Percentiles rank a stretch among this genome's conserved stretches.
Evolutionary conservation across 2,113 vertebrate species (phyloP).

Genomic region (rabbit (Oryctolagus cuniculus)): mOryCun1.1 NC_091434.1:161232501-161233000

Average conservation of each 20-base stretch:
- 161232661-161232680: neutral
- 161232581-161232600: neutral
- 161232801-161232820: neutral
- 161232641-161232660: neutral
- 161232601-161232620: neutral
- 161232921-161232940: neutral
- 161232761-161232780: slow-evolving; percentile 12
- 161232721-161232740: neutral
- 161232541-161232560: neutral
- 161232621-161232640: neutral
- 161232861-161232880: neutral
- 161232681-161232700: neutral
- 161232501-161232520: neutral
- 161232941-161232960: neutral
- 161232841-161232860: neutral
- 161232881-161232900: neutral
- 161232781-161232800: neutral
- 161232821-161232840: neutral
- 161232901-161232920: neutral
- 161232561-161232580: neutral
- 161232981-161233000: neutral
- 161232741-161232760: neutral
- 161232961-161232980: neutral
- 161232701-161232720: slow-evolving; percentile 1
- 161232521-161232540: neutral